Base-by-base conservation (phyloP, 2,888 invertebrate species). In the Torymus tubicola region DNA sequence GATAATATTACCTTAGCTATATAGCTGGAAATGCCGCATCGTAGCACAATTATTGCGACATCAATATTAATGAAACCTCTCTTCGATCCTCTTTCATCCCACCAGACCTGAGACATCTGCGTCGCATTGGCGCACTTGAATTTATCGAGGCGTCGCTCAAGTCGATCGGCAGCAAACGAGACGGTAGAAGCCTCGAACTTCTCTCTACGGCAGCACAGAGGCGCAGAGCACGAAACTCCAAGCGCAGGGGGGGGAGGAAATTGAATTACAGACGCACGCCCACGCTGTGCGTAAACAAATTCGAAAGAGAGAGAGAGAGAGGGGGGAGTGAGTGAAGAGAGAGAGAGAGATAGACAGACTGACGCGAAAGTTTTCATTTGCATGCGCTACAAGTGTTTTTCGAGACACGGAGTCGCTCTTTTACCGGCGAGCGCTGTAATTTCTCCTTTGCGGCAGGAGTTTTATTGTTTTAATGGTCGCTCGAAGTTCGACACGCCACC, bases 321-420 rank as follows among this genome's bases (percentile, higher is more conserved):
- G 55, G 5, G 16, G 14, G n/a, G 42, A 57, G 18, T 50, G 18
- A 55, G 52, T 52, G 24, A 57, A 52, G 64, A 61, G 58, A 24
- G 42, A 78, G 53, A 70, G 61, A 12, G 11, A 42, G 31, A 68
- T 68, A 70, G 72, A 63, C 73, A 82, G 81, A 76, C 80, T 69
- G 73, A 81, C 76, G 81, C 81, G 72, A 84, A 83, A 81, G 80
- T 82, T 82, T 80, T 82, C 72, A 72, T 71, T 77, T 60, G 67
- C 80, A 65, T 53, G 74, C 42, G 42, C 77, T 83, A 82, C 78
- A 80, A 78, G 63, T 80, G 76, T 78, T 81, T 78, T 65, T 68
- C 55, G 74, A 13, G 57, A 57, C 42, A 74, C 18, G 11, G n/a
- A 65, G 65, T 16, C 21, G 50, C 57, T 14, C 16, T 24, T 71